Base-by-base conservation (phyloP, 2,113 vertebrate genomes). In the Columba livia region DNA sequence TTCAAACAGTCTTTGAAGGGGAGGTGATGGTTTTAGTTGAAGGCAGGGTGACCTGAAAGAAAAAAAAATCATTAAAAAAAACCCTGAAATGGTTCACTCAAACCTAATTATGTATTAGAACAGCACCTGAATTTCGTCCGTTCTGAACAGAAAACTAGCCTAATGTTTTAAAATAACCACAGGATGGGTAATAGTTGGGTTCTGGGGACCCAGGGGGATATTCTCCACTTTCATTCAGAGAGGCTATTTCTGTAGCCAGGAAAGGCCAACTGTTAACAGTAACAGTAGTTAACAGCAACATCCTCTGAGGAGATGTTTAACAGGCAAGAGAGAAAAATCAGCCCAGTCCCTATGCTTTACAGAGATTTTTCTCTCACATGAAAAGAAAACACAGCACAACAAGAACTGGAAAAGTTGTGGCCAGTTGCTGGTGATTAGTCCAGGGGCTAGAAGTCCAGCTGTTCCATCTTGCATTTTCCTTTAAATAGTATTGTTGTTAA, bases 1-100 rank as follows among this genome's bases (percentile, higher is more conserved):
- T 95, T 96, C 96, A 93, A 89, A 91, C 47, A 88, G 83, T 58
- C 85, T 97, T 93, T 96, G 97, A 95, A 94, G 83, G 80, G 81
- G 71, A 92, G 64, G 67, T 84, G 72, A 92, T 40, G 57, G 58
- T 64, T 94, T 60, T 75, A 84, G 57, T 70, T 92, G 65, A 79
- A 94, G 91, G 20, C 60, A 85, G 51, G 40, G 25, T 93, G 75
- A 89, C 40, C 51, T 58, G 19, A 74, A 58, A 16, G n/a, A 23
- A 74, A 56, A 71, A 72, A 47, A 36, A 42, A 17, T 15, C 9
- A 50, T 26, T 65, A 25, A 32, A 53, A 61, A 50, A 50, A 8
- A 0, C 20, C n/a, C 28, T 47, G 73, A 93, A 84, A 78, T 50
- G 24, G 6, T 88, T 91, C 38, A 48, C 17, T 93, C 61, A 83